Conservation (phyloP, 1,140 invertebrate genomes). For the Euura saliciscinereae region DNA sequence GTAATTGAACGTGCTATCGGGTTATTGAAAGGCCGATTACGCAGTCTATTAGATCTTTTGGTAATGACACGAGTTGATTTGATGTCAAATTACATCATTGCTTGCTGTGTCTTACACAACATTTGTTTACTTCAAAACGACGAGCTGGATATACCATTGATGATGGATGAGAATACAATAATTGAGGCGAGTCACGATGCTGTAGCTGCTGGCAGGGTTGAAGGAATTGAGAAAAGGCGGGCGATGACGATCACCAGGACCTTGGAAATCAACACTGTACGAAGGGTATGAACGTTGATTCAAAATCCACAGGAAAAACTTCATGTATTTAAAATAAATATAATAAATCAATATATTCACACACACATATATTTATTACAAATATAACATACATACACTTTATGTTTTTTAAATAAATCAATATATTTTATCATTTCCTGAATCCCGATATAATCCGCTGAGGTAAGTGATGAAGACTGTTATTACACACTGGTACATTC, state of each 20-base stretch:
- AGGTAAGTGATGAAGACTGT: background rate
- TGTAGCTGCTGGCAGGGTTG: background rate
- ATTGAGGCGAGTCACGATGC: background rate
- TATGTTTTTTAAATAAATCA: background rate
- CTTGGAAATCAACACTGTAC: no score
- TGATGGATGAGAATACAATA: background rate
- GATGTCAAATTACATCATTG: constrained; percentile 5
- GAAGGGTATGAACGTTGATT: background rate
- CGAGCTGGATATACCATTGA: background rate
- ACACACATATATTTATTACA: background rate
- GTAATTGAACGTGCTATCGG: constrained; percentile 4
- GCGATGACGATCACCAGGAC: background rate
- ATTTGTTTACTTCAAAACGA: constrained; percentile 8
- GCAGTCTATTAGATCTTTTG: background rate
- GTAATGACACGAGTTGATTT: background rate
- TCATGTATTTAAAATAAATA: background rate
- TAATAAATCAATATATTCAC: background rate
- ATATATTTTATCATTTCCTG: background rate
- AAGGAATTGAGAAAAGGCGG: background rate
- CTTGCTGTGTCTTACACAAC: constrained; percentile 10
- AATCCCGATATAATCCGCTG: background rate
- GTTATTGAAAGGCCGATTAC: constrained; percentile 1
- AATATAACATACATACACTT: background rate
- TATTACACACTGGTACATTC: background rate
- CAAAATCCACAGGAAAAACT: background rate